Percentiles rank a stretch among this genome's conserved stretches.
These are phyloP conservation scores for Cremastinae sp. DNA, from an alignment of 2,888 invertebrate species.

Conservation along the genomic window DNA sequence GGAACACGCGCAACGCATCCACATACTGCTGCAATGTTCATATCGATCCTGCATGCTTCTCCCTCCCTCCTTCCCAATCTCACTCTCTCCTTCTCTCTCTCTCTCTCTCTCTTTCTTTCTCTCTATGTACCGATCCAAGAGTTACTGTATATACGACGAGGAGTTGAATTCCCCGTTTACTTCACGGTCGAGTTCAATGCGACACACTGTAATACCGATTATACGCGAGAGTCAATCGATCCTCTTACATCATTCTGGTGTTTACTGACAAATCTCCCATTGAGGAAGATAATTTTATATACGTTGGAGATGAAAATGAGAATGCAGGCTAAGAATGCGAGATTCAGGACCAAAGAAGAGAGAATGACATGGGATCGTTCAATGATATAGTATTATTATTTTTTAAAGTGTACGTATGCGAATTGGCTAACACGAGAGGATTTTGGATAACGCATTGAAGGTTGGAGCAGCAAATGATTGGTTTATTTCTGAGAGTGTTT, in stretches of 20 bases:
- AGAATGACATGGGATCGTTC: too few relatives aligned
- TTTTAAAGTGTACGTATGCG: too few relatives aligned
- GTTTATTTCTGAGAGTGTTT: not conserved
- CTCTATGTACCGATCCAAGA: not conserved
- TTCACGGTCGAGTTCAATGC: slow-evolving; percentile 61
- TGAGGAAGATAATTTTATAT: too few relatives aligned
- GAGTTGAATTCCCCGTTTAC: slow-evolving; percentile 32
- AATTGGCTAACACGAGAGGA: not conserved
- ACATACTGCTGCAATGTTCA: slow-evolving; percentile 32
- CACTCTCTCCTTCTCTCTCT: too few relatives aligned
- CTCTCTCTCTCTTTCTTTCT: too few relatives aligned
- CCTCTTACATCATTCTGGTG: not conserved
- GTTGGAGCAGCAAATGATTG: too few relatives aligned
- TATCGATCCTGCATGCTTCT: slow-evolving; percentile 31
- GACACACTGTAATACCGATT: slow-evolving; percentile 56
- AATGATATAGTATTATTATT: too few relatives aligned
- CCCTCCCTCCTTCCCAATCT: not conserved
- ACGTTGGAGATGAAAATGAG: too few relatives aligned
- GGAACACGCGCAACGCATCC: slow-evolving; percentile 18
- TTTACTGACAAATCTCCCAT: too few relatives aligned
- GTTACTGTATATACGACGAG: too few relatives aligned
- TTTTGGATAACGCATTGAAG: not conserved
- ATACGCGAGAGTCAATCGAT: not conserved
- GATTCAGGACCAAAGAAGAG: too few relatives aligned
- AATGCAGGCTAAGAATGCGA: too few relatives aligned